Base-by-base conservation (phyloP, 2,888 invertebrate genomes). In the Harpalus rubripes region DNA sequence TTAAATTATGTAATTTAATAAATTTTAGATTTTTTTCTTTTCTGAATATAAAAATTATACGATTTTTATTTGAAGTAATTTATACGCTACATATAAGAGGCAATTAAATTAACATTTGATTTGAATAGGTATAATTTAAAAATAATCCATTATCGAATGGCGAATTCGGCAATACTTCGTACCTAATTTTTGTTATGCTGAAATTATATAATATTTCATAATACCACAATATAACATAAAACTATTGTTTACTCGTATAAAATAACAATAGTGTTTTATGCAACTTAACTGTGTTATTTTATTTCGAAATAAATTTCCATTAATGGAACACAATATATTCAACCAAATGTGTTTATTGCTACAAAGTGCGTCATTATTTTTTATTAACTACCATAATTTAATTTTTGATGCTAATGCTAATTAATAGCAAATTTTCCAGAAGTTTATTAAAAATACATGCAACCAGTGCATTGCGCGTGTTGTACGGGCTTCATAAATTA, bases 371-470 rank as follows among this genome's bases (percentile, higher is more conserved):
- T 22, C 22, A 68, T 68, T 15, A 68, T 68, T 39, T 68, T 68
- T 68, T 41, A 68, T 68, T 68, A 68, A 68, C 68, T 39, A n/a
- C 8, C 41, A 68, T 68, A 68, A 68, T 68, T 68, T 68, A 39
- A 68, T 39, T 68, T 68, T 68, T 68, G 39, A 68, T 16, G 68
- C 68, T 68, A 15, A 68, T 7, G 39, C 1, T 68, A 68, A 68
- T 39, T 68, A 68, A 68, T 41, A 10, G 15, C n/a, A 68, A 68
- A 68, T 68, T 41, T 68, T 68, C 41, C 10, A 12, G 16, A 68
- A 68, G 68, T 39, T 39, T 41, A 39, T 68, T 68, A 68, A 68
- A 59, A 39, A 68, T 68, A 10, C 7, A 15, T 32, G 68, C 7
- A 68, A 68, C 15, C 16, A 4, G 22, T 26, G 68, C 39, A 68